Evolutionary conservation across 1,140 invertebrate species (phyloP), one percentile per base, ranked within the genome.

Genomic region (Laodelphax striatellus): DNA sequence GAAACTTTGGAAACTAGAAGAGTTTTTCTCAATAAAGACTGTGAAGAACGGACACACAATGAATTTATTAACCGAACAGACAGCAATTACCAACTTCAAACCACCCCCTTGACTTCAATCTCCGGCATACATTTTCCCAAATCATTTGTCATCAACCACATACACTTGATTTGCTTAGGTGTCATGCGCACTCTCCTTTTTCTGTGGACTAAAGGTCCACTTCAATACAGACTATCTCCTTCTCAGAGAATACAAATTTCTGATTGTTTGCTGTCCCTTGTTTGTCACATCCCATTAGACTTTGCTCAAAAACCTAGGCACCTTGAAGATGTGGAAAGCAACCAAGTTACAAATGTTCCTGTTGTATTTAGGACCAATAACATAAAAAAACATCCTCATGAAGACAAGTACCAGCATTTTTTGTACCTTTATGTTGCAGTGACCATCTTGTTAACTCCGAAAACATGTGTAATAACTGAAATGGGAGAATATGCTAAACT

Each of bases 291-390:
- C n/a, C n/a, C n/a, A n/a, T n/a, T n/a, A n/a, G 42, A 43, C 17
- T 41, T 43, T 44, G n/a, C 14, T 14, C 16, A 19, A 11, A 44
- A 54, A 13, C 3, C 34, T 24, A 9, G 55, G 14, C 60, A 65
- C 2, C 63, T 57, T 69, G 4, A 4, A 5, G 4, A 31, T 9
- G 21, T 75, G 71, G 70, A 75, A 75, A 63, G 73, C 71, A 8
- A 73, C 73, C 52, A 71, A 75, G 60, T 71, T 72, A 55, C 55
- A 72, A 19, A 62, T 66, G 42, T 73, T 74, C 62, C 53, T 75
- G 8, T 57, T 73, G 11, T 74, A 74, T 60, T 69, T 63, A 17
- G 72, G 72, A 1, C 67, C 70, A 50, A 54, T 73, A 11, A 66
- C 68, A 43, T 62, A 73, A 2, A 19, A 28, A 55, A 28, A 28